These are phyloP conservation scores for Dolichallabes microphthalmus DNA, from an alignment of 2,113 vertebrate species.

Conservation along the genomic window DNA sequence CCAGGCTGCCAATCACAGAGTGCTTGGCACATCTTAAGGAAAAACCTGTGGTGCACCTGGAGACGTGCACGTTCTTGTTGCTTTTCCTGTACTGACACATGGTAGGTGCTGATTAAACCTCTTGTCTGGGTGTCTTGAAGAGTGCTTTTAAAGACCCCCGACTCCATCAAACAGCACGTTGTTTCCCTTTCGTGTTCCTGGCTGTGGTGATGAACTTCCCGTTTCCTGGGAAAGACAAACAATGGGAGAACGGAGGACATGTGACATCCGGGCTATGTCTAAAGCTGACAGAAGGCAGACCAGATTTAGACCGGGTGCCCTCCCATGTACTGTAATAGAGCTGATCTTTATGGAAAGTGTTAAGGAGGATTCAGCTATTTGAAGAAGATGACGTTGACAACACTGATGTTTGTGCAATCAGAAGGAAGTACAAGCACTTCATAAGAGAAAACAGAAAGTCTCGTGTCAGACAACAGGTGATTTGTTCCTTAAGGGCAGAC, in stretches of 20 bases:
- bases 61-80: constrained; percentile 48
- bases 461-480: not conserved
- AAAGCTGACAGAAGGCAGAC: constrained; percentile 14
- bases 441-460: not conserved
- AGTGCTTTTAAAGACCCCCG: not conserved
- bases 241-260: constrained; percentile 49
- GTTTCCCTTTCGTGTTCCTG: constrained; percentile 38
- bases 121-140: not conserved
- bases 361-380: not conserved
- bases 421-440: not conserved
- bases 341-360: not conserved
- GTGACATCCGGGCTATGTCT: constrained; percentile 49
- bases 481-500: constrained; percentile 22
- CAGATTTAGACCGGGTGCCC: constrained; percentile 20
- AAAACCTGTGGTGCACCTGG: constrained; percentile 48
- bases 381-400: constrained; percentile 2
- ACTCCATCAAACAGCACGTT: constrained; percentile 6
- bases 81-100: constrained; percentile 37
- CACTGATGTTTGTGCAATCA: not conserved
- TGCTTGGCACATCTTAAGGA: constrained; percentile 3
- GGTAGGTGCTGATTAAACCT: constrained; percentile 42
- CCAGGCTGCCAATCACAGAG: not conserved
- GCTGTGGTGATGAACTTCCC: constrained; percentile 47
- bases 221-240: constrained; percentile 60
- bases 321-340: constrained; percentile 11